Percentiles rank a stretch among this genome's conserved stretches.
Conservation (phyloP, 92 coral and sea anemone species). For the Epizoanthus scotinus region DNA sequence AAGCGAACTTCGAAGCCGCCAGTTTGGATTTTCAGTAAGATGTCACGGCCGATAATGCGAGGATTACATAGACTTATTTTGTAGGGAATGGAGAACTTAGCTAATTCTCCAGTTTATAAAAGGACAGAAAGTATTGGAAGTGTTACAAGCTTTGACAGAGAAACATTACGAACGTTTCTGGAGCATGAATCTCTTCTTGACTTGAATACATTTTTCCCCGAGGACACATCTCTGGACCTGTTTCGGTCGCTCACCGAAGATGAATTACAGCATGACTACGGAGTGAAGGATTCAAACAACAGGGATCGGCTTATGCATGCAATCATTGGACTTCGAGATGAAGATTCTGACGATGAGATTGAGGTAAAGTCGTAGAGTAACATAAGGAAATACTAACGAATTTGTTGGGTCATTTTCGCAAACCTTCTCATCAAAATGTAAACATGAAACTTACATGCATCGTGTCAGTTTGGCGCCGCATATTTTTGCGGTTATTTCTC, state of each 20-base stretch:
- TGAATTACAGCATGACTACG: conserved; percentile 90
- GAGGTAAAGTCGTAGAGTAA: conserved; percentile 19
- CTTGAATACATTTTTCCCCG: conserved; percentile 77
- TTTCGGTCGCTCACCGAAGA: conserved; percentile 87
- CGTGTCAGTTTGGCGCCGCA: background rate
- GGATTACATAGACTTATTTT: conserved; percentile 14
- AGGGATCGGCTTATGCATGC: conserved; percentile 82
- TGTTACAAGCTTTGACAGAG: conserved; percentile 66
- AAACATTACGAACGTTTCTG: conserved; percentile 70
- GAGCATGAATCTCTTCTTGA: conserved; percentile 79
- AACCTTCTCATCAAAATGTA: background rate
- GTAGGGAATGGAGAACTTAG: conserved; percentile 38
- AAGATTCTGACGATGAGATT: conserved; percentile 81
- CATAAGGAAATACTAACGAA: background rate
- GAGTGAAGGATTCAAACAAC: conserved; percentile 74
- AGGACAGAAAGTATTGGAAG: conserved; percentile 58
- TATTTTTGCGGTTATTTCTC: too few species aligned
- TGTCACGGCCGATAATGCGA: conserved; percentile 15
- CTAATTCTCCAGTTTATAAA: conserved; percentile 22
- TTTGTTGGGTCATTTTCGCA: conserved; percentile 10
- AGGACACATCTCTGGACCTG: conserved; percentile 67
- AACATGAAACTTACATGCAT: conserved; percentile 9
- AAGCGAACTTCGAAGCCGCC: conserved; percentile 17
- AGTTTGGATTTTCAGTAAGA: background rate
- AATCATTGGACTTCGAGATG: conserved; percentile 75